Evolutionary conservation across 2,113 vertebrate genomes (phyloP).

Genomic region (Gobio gobio): DNA sequence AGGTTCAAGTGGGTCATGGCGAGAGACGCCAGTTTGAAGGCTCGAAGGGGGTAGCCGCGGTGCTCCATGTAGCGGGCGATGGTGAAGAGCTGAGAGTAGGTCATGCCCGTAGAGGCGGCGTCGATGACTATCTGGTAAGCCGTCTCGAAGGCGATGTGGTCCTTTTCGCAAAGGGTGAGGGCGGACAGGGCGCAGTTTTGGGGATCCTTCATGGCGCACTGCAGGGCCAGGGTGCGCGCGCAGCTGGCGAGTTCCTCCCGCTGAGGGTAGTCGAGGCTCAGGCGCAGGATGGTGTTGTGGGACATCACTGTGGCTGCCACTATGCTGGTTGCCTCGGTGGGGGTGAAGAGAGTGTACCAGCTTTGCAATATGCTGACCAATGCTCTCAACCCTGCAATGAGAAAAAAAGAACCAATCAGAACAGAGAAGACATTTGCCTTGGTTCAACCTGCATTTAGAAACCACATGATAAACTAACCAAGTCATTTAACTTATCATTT

Average conservation of each 20-base stretch:
- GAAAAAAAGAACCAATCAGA: background rate
- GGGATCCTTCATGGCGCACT: slow-evolving; percentile 98
- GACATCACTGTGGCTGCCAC: slow-evolving; percentile 96
- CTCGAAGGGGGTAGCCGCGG: slow-evolving; percentile 93
- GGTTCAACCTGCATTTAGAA: background rate
- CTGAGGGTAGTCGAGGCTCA: slow-evolving; percentile 95
- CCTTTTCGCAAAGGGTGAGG: slow-evolving; percentile 96
- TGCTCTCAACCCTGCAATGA: slow-evolving; percentile 83
- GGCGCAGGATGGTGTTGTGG: slow-evolving; percentile 94
- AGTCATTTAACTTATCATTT: background rate
- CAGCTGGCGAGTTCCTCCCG: slow-evolving; percentile 96
- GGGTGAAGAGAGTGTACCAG: slow-evolving; percentile 98
- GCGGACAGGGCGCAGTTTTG: slow-evolving; percentile 98
- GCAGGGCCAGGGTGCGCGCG: slow-evolving; percentile 91
- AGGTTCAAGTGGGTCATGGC: slow-evolving; percentile 98
- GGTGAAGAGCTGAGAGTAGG: slow-evolving; percentile 96
- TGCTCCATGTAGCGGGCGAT: slow-evolving; percentile 99
- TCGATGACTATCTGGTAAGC: slow-evolving; percentile 98
- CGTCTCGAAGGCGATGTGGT: slow-evolving; percentile 98
- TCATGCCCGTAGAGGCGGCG: slow-evolving; percentile 93
- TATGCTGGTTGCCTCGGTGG: slow-evolving; percentile 97
- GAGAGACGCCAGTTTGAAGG: slow-evolving; percentile 94
- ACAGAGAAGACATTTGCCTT: background rate
- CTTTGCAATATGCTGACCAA: slow-evolving; percentile 96
- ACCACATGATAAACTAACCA: background rate